A percentile compares a stretch with the other conserved stretches of the same genome.
These are phyloP conservation scores for Thera britannica DNA, from an alignment of 2,888 invertebrate genomes.

Conservation along the genomic window DNA sequence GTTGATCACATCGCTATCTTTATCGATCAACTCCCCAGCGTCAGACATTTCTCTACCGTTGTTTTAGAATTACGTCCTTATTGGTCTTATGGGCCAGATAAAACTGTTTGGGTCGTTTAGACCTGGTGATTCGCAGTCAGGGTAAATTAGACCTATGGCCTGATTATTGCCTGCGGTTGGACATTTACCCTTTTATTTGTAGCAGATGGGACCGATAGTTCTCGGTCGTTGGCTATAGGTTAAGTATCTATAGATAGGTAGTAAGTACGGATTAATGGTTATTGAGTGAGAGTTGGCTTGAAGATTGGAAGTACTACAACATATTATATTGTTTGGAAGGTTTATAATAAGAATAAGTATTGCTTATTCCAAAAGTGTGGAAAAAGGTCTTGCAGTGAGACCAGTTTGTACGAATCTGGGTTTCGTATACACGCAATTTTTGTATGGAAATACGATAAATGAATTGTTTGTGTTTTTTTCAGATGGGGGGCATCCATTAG, in stretches of 20 bases:
- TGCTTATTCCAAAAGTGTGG: no score
- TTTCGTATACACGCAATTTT: no score
- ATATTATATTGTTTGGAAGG: no score
- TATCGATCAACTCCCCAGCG: neutral
- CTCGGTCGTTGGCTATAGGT: conserved; percentile 12
- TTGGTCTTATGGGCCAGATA: conserved; percentile 72
- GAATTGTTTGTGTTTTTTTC: no score
- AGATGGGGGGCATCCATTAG: no score
- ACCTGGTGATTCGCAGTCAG: conserved; percentile 47
- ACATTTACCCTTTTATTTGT: conserved; percentile 53
- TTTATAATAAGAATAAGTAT: no score
- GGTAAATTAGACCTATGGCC: conserved; percentile 62
- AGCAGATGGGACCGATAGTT: conserved; percentile 36
- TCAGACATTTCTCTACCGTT: conserved; percentile 45
- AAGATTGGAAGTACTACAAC: neutral
- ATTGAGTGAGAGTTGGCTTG: conserved; percentile 2
- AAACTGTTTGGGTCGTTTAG: conserved; percentile 48
- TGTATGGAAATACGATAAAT: no score
- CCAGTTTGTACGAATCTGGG: no score
- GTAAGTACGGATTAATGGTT: neutral
- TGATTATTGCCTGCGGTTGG: conserved; percentile 55
- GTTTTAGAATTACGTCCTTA: conserved; percentile 75
- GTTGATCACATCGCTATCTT: conserved; percentile 8
- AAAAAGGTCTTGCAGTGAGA: no score
- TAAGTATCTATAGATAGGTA: neutral